Percentiles rank a stretch among this genome's conserved stretches.
phyloP scores from a whole-genome alignment of 1,140 invertebrate species.

The Grapholita molesta region DNA sequence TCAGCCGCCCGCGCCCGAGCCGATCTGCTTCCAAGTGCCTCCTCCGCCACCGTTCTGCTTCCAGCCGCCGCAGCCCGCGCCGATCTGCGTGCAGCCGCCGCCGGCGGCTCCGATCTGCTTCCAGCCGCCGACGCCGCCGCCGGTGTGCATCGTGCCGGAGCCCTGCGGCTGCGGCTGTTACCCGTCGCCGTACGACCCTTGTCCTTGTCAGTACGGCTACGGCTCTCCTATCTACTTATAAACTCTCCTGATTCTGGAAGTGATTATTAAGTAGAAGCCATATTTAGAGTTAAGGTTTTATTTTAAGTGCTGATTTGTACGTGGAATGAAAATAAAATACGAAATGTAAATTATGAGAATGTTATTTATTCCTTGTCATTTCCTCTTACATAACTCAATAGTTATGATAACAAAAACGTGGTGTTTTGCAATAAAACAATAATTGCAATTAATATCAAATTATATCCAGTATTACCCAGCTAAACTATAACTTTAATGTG shows the following conservation, averaged over 20 bases:
- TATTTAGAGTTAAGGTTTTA: not conserved
- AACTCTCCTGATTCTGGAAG: not conserved
- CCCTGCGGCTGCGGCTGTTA: constrained; percentile 30
- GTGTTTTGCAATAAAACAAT: not conserved
- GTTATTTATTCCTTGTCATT: too few species aligned
- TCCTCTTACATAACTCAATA: too few species aligned
- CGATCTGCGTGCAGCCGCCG: constrained; percentile 56
- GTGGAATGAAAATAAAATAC: not conserved
- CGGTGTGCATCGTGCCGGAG: constrained; percentile 25
- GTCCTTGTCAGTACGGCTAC: not conserved
- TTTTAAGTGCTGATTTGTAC: not conserved
- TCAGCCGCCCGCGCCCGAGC: constrained; percentile 42
- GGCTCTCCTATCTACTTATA: not conserved
- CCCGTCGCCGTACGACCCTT: constrained; percentile 26
- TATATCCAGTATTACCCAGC: not conserved
- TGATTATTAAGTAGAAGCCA: not conserved
- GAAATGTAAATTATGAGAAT: not conserved
- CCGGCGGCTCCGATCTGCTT: constrained; percentile 54
- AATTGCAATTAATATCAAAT: not conserved
- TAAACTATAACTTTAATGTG: not conserved
- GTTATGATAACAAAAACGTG: not conserved
- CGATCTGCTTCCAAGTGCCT: constrained; percentile 57
- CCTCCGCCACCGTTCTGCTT: constrained; percentile 49
- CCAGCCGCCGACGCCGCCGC: constrained; percentile 37
- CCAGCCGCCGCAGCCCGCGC: constrained; percentile 49